A percentile compares a stretch with the other conserved stretches of the same genome.
Conservation (phyloP, 2,797 vertebrate genomes). For the Staurois parvus region DNA sequence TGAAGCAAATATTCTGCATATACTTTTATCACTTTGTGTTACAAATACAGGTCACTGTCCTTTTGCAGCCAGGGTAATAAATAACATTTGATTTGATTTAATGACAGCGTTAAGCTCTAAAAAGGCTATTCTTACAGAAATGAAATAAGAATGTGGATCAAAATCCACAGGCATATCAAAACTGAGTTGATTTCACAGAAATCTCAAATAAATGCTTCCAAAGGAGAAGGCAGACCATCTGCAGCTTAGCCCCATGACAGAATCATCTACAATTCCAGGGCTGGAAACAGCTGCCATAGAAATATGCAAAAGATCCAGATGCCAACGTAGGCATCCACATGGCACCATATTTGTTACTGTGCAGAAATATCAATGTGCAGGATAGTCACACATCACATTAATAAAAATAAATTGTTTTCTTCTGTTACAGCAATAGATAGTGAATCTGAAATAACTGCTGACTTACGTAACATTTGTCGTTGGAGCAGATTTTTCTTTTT, state of each 20-base stretch:
- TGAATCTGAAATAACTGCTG: neutral
- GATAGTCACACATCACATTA: conserved; percentile 24
- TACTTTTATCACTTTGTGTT: neutral
- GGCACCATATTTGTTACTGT: conserved; percentile 45
- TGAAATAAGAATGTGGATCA: neutral
- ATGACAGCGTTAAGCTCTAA: neutral
- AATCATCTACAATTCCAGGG: conserved; percentile 48
- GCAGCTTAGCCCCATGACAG: conserved; percentile 50
- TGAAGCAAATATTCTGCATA: neutral
- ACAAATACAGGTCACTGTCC: neutral
- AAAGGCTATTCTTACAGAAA: neutral
- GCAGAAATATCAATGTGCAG: conserved; percentile 36
- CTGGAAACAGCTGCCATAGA: conserved; percentile 56
- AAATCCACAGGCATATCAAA: conserved; percentile 7
- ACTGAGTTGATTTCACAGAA: conserved; percentile 27
- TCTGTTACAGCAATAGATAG: neutral
- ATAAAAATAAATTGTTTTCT: neutral
- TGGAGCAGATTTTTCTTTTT: conserved; percentile 6
- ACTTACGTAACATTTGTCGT: conserved; percentile 17
- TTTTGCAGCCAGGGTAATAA: neutral
- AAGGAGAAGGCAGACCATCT: conserved; percentile 47
- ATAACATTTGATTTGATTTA: neutral
- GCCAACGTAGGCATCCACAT: conserved; percentile 50
- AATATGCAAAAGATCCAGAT: conserved; percentile 61
- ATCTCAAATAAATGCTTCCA: conserved; percentile 42